Conservation (phyloP, 2,113 vertebrate genomes). For the Leucopternis melanops region DNA sequence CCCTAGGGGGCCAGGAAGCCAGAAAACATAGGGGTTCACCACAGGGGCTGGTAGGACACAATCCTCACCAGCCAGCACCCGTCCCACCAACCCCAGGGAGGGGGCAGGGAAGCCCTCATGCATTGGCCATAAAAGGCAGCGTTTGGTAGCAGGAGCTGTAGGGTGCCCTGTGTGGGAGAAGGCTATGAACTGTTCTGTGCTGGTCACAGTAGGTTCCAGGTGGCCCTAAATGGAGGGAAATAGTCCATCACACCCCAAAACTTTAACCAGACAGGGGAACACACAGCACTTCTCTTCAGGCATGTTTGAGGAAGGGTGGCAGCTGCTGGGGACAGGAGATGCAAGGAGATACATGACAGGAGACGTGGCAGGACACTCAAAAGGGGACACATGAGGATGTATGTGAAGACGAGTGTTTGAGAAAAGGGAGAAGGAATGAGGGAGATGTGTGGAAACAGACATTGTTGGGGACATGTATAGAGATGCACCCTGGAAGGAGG, state of each 20-base stretch:
- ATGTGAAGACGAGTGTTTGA: not conserved
- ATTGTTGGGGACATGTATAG: not conserved
- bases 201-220: not conserved
- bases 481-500: not conserved
- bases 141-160: not conserved
- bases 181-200: not conserved
- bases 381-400: not conserved
- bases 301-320: not conserved
- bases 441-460: not conserved
- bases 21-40: not conserved
- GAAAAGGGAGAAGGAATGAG: not conserved
- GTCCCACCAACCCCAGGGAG: not conserved
- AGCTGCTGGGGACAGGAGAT: not conserved
- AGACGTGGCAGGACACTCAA: not conserved
- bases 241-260: not conserved
- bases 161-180: not conserved
- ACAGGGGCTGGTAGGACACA: not conserved
- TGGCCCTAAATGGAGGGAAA: not conserved
- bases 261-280: not conserved
- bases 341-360: not conserved
- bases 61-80: not conserved
- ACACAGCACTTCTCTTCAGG: not conserved
- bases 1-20: not conserved
- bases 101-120: not conserved
- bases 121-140: not conserved